Conservation (phyloP, 2,797 vertebrate species). For the Botia kubotai region DNA sequence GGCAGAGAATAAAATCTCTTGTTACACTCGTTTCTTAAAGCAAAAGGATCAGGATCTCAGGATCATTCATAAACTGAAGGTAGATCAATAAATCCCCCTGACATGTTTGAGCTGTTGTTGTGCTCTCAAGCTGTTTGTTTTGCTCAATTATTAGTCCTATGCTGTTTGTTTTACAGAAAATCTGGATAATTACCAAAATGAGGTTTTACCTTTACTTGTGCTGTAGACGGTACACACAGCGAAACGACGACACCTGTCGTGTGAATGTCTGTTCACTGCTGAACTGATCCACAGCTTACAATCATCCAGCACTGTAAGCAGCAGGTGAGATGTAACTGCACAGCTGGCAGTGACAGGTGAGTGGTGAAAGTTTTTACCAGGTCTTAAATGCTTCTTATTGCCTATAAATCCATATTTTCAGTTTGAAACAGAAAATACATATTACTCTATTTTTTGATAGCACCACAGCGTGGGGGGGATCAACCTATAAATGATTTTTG, state of each 20-base stretch:
- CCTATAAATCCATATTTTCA: no score
- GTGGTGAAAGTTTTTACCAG: no score
- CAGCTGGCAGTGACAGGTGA: background rate
- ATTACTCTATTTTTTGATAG: no score
- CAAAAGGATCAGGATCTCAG: no score
- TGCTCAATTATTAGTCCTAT: conserved; percentile 67
- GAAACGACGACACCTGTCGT: conserved; percentile 28
- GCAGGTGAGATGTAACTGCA: background rate
- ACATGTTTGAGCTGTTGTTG: conserved; percentile 51
- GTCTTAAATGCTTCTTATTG: no score
- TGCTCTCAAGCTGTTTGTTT: conserved; percentile 53
- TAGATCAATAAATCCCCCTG: no score
- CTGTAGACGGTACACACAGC: conserved; percentile 27
- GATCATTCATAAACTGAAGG: background rate
- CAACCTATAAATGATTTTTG: no score
- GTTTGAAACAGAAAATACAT: no score
- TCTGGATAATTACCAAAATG: conserved; percentile 69
- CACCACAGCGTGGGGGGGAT: no score
- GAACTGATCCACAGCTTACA: background rate
- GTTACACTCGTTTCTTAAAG: background rate
- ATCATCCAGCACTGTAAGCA: background rate
- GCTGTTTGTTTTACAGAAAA: conserved; percentile 60
- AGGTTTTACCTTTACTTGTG: conserved; percentile 59
- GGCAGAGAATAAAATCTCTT: conserved; percentile 14
- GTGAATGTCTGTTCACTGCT: background rate